Conservation (phyloP, 2,888 invertebrate genomes). For the Drosophila quasianomalipes region DNA sequence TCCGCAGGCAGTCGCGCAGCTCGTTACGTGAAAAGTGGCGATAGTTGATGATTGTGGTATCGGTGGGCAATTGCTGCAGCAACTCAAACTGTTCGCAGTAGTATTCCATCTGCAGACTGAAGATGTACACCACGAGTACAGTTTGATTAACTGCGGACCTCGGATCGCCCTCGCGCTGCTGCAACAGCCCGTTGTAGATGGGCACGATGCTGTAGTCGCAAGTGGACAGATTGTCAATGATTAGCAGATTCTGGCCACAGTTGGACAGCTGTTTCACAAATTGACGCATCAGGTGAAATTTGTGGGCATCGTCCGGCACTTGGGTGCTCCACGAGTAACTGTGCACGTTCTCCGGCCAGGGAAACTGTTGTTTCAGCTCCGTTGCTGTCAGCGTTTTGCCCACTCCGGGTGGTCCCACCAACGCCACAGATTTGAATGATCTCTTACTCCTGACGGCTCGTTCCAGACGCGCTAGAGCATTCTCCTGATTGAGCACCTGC, state of each 20-base stretch:
- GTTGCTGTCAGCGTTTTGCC: slow-evolving; percentile 72
- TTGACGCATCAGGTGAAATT: slow-evolving; percentile 41
- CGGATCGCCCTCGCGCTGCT: slow-evolving; percentile 47
- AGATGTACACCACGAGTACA: slow-evolving; percentile 58
- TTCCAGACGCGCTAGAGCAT: slow-evolving; percentile 60
- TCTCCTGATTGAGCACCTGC: slow-evolving; percentile 62
- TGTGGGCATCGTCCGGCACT: slow-evolving; percentile 39
- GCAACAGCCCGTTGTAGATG: slow-evolving; percentile 57
- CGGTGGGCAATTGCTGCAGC: slow-evolving; percentile 57
- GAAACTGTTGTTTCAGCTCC: slow-evolving; percentile 59
- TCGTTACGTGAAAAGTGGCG: slow-evolving; percentile 47
- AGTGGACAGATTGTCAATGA: slow-evolving; percentile 73
- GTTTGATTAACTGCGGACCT: slow-evolving; percentile 40
- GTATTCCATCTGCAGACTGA: slow-evolving; percentile 43
- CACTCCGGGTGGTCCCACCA: slow-evolving; percentile 73
- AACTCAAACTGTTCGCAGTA: slow-evolving; percentile 57
- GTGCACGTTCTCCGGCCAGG: slow-evolving; percentile 78
- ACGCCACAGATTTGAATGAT: slow-evolving; percentile 60
- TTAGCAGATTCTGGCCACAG: slow-evolving; percentile 77
- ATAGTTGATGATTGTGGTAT: slow-evolving; percentile 52
- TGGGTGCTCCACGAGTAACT: slow-evolving; percentile 66
- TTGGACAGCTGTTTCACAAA: slow-evolving; percentile 57
- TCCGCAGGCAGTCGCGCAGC: slow-evolving; percentile 43
- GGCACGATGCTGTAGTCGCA: slow-evolving; percentile 58
- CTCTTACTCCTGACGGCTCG: slow-evolving; percentile 22